Evolutionary conservation across 2,113 vertebrate genomes (phyloP), one percentile per base, ranked within the genome.

Genomic region (Nothoprocta pentlandii): DNA sequence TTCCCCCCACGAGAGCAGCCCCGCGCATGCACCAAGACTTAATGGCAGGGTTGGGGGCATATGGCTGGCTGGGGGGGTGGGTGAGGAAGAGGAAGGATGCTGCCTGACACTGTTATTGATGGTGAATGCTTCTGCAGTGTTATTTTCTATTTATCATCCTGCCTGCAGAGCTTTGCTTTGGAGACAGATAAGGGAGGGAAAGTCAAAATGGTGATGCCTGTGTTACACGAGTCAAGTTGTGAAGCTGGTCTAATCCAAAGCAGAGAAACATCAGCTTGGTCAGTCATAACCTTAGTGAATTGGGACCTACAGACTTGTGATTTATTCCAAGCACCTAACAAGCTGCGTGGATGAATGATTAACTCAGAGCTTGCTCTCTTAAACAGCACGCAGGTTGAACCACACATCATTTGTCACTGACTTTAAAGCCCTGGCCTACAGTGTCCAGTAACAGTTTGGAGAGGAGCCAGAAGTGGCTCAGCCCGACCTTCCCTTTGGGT

Each of bases 201-300:
- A 30, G 62, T 80, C 74, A 17, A 59, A 59, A 7, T 14, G 30
- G 51, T 64, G 64, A 71, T 17, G 28, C 8, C 68, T 23, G 36
- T 16, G 16, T 58, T 76, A 47, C 20, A 20, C 4, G 21, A 70
- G 28, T 67, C 34, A 90, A 80, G 90, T 62, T 64, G 66, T 86
- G 56, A 75, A 95, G 58, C 82, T 85, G 46, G 10, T 69, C 83
- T 93, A 85, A 90, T 79, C 39, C 12, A 58, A 51, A 87, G 63
- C n/a, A 64, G 51, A 64, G 47, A 51, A 77, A 28, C 32, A 22
- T 80, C 88, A 80, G 68, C 77, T 42, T 91, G 36, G 7, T 77
- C n/a, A 15, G 54, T 68, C 79, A 10, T 9, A 63, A 59, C 26
- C 28, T 61, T 82, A 61, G 54, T n/a, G 41, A 61, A 80, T 67